A percentile compares a stretch with the other conserved stretches of the same genome.
Conservation (phyloP, 2,113 vertebrate genomes). For the Haemorhous mexicanus region DNA sequence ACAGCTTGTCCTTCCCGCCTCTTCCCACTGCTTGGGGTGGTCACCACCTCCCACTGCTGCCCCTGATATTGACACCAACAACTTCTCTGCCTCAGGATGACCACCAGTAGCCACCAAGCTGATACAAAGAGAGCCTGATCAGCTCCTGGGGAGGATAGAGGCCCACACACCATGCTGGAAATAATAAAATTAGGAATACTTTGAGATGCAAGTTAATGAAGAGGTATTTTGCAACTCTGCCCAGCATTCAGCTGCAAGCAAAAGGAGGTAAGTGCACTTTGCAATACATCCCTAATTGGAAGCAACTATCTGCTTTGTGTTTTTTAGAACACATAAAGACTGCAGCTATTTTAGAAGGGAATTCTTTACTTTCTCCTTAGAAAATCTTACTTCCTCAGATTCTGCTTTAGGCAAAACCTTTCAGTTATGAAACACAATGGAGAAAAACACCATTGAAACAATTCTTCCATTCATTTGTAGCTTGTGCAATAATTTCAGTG, state of each 20-base stretch:
- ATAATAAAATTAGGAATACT: neutral
- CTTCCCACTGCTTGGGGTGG: neutral
- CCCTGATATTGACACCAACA: neutral
- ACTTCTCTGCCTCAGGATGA: neutral
- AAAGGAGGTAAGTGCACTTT: neutral
- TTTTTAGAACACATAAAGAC: neutral
- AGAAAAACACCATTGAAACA: neutral
- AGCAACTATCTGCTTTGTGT: neutral
- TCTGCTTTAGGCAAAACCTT: neutral
- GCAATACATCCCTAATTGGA: neutral
- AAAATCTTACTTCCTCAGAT: neutral
- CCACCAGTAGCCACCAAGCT: neutral
- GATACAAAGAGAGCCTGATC: neutral
- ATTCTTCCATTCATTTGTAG: neutral
- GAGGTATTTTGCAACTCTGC: neutral
- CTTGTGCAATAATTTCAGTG: neutral
- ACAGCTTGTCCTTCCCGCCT: neutral
- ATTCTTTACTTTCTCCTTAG: neutral
- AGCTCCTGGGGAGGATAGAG: neutral
- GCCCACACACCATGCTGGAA: neutral
- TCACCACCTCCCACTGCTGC: neutral
- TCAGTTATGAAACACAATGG: neutral
- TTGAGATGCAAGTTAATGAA: neutral
- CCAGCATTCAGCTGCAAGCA: neutral
- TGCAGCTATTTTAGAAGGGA: neutral